Evolutionary conservation across 1,140 invertebrate genomes (phyloP).

Genomic region (Olivierus martensii): DNA sequence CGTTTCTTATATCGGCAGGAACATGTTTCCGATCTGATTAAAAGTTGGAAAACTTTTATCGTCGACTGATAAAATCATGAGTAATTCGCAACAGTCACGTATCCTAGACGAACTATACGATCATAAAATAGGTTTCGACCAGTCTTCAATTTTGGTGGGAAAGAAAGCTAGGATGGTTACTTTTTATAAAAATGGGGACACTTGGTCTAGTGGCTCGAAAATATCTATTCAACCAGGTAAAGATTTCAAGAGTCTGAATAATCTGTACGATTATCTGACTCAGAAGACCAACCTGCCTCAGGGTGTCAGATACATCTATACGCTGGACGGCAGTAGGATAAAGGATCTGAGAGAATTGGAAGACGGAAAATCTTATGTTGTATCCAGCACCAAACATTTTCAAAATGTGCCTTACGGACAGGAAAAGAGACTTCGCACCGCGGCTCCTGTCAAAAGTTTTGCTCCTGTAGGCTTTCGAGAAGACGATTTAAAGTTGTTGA

Average conservation of each 20-base stretch:
- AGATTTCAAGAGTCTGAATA: slow-evolving; percentile 69
- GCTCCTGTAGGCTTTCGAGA: not conserved
- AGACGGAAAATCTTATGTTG: slow-evolving; percentile 78
- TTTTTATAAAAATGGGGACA: slow-evolving; percentile 87
- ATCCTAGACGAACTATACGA: too few relatives aligned
- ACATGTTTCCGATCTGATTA: too few relatives aligned
- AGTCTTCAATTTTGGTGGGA: too few relatives aligned
- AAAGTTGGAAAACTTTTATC: too few relatives aligned
- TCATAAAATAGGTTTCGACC: too few relatives aligned
- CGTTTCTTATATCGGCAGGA: too few relatives aligned
- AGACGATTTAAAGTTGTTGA: slow-evolving; percentile 18
- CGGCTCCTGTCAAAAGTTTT: not conserved
- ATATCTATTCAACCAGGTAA: slow-evolving; percentile 73
- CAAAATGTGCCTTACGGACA: slow-evolving; percentile 32
- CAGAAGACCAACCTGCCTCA: slow-evolving; percentile 22
- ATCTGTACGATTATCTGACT: slow-evolving; percentile 53
- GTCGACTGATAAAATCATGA: too few relatives aligned
- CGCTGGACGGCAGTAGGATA: slow-evolving; percentile 71
- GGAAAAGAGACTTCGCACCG: not conserved
- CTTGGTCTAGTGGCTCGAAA: slow-evolving; percentile 74
- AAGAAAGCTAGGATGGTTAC: slow-evolving; percentile 55
- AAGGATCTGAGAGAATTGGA: slow-evolving; percentile 69
- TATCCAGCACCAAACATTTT: slow-evolving; percentile 77
- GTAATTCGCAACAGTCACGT: too few relatives aligned
- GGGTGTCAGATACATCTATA: slow-evolving; percentile 57